These are phyloP conservation scores for Sitophilus oryzae DNA, from an alignment of 1,140 invertebrate species.

Conservation along the genomic window DNA sequence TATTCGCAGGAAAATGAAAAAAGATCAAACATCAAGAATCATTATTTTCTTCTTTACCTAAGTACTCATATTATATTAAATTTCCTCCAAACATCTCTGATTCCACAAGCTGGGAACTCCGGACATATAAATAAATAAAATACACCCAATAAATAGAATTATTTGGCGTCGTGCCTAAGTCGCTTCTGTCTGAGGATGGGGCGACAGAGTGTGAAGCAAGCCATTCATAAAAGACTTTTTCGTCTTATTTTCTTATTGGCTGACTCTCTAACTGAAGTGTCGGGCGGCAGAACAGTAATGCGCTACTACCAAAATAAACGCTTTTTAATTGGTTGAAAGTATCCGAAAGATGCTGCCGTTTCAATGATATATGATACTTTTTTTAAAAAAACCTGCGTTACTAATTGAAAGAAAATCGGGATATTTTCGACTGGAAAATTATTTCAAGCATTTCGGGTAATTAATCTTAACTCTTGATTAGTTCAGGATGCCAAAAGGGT, in stretches of 20 bases:
- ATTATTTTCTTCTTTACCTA: too few relatives aligned
- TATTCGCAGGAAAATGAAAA: too few relatives aligned
- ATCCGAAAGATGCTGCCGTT: conserved; percentile 14
- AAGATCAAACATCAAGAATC: too few relatives aligned
- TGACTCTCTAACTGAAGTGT: conserved; percentile 11
- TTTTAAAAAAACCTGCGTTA: conserved; percentile 10
- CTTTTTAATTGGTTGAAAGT: conserved; percentile 21
- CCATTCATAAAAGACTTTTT: conserved; percentile 20
- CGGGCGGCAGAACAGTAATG: conserved; percentile 12
- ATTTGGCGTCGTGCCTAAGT: neutral
- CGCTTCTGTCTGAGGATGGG: neutral
- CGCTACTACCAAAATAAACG: conserved; percentile 20
- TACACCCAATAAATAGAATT: neutral
- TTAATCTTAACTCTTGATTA: too few relatives aligned
- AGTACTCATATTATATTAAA: too few relatives aligned
- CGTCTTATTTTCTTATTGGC: conserved; percentile 18
- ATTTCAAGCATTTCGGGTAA: too few relatives aligned
- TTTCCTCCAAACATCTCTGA: too few relatives aligned
- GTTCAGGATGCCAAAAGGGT: too few relatives aligned
- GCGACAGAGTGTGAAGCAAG: conserved; percentile 1
- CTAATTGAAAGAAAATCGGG: conserved; percentile 3
- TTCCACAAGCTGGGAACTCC: too few relatives aligned
- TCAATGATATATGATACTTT: conserved; percentile 13
- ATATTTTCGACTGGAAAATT: too few relatives aligned
- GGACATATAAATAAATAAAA: too few relatives aligned